Percentiles rank a stretch among this genome's conserved stretches.
phyloP scores from a whole-genome alignment of 2,888 invertebrate species.

The Erannis defoliaria region DNA sequence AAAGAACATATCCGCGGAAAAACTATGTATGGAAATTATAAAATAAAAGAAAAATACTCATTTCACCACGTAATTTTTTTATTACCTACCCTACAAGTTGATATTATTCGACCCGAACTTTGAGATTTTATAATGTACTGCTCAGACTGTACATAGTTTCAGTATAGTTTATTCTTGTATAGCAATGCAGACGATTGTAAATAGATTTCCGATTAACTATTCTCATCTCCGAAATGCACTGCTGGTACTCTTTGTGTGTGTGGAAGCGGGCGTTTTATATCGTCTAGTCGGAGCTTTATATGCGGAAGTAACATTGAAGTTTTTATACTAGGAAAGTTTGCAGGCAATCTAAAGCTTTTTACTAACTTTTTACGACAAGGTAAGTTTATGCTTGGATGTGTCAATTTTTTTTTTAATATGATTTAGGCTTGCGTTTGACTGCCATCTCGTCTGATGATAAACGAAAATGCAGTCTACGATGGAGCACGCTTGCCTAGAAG shows the following conservation, averaged over 20 bases:
- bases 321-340: slow-evolving; percentile 12
- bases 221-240: slow-evolving; percentile 41
- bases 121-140: slow-evolving; percentile 1
- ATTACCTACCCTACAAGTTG: too few relatives aligned
- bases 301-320: slow-evolving; percentile 27
- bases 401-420: too few relatives aligned
- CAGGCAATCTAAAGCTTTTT: not conserved
- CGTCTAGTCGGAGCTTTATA: slow-evolving; percentile 28
- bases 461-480: too few relatives aligned
- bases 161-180: slow-evolving; percentile 58
- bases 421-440: too few relatives aligned
- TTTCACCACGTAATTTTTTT: too few relatives aligned
- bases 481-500: too few relatives aligned
- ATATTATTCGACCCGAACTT: too few relatives aligned
- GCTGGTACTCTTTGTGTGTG: slow-evolving; percentile 16
- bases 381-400: not conserved
- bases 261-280: slow-evolving; percentile 17
- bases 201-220: slow-evolving; percentile 66
- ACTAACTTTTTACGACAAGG: not conserved
- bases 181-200: slow-evolving; percentile 74
- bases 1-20: too few relatives aligned
- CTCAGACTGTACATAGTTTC: slow-evolving; percentile 46
- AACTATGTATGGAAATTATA: too few relatives aligned
- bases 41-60: too few relatives aligned
- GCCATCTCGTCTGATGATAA: too few relatives aligned